A percentile compares a stretch with the other conserved stretches of the same genome.
Conservation (phyloP, 2,797 vertebrate genomes). For the Gallirallus australis region DNA sequence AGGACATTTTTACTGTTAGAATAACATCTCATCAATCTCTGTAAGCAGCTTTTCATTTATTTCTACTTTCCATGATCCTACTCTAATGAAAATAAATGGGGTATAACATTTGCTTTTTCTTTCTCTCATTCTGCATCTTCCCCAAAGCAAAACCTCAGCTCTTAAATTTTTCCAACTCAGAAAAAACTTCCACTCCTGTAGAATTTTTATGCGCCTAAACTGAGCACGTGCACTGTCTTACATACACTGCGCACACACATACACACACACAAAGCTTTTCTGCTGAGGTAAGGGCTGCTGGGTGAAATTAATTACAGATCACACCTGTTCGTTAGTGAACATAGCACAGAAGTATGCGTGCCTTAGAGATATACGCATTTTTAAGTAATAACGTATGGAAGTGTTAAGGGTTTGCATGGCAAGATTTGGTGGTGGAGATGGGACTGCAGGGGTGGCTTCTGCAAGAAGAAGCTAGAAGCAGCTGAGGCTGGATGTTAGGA, state of each 20-base stretch:
- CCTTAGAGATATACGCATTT: not conserved
- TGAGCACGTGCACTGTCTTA: not conserved
- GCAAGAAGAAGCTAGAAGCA: no score
- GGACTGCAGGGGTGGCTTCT: no score
- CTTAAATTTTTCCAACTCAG: not conserved
- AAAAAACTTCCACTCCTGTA: not conserved
- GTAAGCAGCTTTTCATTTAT: slow-evolving; percentile 13
- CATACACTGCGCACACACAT: not conserved
- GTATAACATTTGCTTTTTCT: not conserved
- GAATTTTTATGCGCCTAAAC: not conserved
- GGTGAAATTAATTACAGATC: not conserved
- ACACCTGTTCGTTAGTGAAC: not conserved
- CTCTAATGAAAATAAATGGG: slow-evolving; percentile 45
- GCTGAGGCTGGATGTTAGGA: no score
- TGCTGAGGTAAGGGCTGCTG: not conserved
- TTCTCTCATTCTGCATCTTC: not conserved
- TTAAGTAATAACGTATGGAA: not conserved
- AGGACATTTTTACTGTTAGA: not conserved
- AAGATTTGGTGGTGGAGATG: no score
- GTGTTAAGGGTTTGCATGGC: no score
- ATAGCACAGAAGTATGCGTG: not conserved
- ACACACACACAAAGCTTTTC: not conserved
- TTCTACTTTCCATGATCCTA: not conserved
- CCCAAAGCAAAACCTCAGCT: not conserved
- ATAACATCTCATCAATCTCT: not conserved